Evolutionary conservation across 2,797 vertebrate genomes (phyloP).

Genomic region (Trachops cirrhosus): DNA sequence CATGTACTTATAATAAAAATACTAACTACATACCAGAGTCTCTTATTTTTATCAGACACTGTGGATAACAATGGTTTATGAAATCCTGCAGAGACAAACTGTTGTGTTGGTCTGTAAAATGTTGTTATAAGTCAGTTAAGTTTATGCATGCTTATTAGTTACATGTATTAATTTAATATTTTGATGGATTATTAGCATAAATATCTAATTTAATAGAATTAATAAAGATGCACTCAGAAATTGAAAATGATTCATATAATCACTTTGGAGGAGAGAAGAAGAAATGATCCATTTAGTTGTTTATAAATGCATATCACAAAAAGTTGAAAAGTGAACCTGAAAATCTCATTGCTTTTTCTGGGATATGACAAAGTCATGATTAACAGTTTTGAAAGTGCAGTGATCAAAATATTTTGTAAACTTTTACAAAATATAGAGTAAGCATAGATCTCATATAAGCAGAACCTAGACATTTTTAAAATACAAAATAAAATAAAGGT

Average conservation of each 20-base stretch:
- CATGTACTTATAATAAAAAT: slow-evolving; percentile 33
- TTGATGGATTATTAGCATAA: slow-evolving; percentile 73
- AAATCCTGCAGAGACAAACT: slow-evolving; percentile 75
- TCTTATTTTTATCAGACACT: slow-evolving; percentile 16
- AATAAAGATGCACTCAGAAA: slow-evolving; percentile 69
- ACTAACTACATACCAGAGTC: neutral
- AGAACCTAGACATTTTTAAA: slow-evolving; percentile 52
- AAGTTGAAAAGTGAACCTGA: slow-evolving; percentile 70
- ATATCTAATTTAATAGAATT: slow-evolving; percentile 76
- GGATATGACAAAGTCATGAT: slow-evolving; percentile 65
- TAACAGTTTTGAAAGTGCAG: slow-evolving; percentile 16
- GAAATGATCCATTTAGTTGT: slow-evolving; percentile 67
- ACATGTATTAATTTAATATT: slow-evolving; percentile 75
- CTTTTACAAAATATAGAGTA: slow-evolving; percentile 64
- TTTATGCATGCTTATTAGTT: slow-evolving; percentile 71
- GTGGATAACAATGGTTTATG: slow-evolving; percentile 69
- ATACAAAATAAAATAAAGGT: slow-evolving; percentile 68
- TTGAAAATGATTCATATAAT: slow-evolving; percentile 71
- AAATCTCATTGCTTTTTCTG: slow-evolving; percentile 61
- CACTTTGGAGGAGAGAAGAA: slow-evolving; percentile 68
- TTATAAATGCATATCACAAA: slow-evolving; percentile 69
- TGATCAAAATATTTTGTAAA: slow-evolving; percentile 62
- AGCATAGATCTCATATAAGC: slow-evolving; percentile 71
- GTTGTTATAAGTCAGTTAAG: slow-evolving; percentile 71
- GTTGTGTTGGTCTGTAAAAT: slow-evolving; percentile 75